Base-by-base conservation (phyloP, 2,888 invertebrate species). In the Patella depressa region DNA sequence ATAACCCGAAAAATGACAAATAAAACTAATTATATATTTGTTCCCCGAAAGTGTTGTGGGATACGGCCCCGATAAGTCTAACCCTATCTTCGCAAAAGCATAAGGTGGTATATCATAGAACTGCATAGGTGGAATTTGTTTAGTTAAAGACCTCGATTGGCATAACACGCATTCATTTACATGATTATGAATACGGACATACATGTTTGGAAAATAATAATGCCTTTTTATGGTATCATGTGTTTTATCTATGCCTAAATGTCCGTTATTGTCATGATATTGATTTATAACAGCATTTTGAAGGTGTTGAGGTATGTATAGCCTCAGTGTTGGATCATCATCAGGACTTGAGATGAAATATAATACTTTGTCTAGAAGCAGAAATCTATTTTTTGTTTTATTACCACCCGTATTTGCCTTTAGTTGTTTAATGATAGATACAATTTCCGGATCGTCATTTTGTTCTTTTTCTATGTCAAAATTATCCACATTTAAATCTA, bases 91-190 rank as follows among this genome's bases (percentile, higher is more conserved):
- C 5, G 74, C 74, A 53, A 78, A 55, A 5, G 74, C 34, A 34
- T 74, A 78, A 14, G 78, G 74, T 15, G 74, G 71, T 11, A 74
- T n/a, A n/a, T n/a, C n/a, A n/a, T n/a, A n/a, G n/a, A n/a, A n/a
- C n/a, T n/a, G n/a, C n/a, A n/a, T n/a, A n/a, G n/a, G n/a, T n/a
- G n/a, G n/a, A n/a, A n/a, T n/a, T n/a, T n/a, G n/a, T n/a, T n/a
- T n/a, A n/a, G n/a, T n/a, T n/a, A n/a, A n/a, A n/a, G n/a, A n/a
- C n/a, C n/a, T n/a, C n/a, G n/a, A n/a, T n/a, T n/a, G n/a, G n/a
- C n/a, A n/a, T n/a, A n/a, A n/a, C n/a, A n/a, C n/a, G n/a, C n/a
- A n/a, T n/a, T n/a, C n/a, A n/a, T n/a, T n/a, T n/a, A n/a, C n/a
- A n/a, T n/a, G n/a, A n/a, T n/a, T n/a, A n/a, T n/a, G n/a, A n/a